Evolutionary conservation across 2,888 invertebrate species (phyloP), one percentile per base, ranked within the genome.

Genomic region (Heliconius ismenius): DNA sequence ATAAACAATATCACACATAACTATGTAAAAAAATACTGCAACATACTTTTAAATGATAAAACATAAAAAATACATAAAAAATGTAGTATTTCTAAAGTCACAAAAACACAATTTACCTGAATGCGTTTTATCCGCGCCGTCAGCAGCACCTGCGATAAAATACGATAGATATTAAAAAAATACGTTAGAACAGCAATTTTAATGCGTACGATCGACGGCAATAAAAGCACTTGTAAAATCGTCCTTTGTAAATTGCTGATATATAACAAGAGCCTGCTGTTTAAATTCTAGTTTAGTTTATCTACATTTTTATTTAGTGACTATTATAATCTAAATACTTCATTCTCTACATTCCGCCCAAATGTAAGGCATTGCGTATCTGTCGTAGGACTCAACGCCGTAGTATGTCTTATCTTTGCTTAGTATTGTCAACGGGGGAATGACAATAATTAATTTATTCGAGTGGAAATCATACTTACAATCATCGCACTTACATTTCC

Each of bases 91-190:
- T 70, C 58, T 70, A 70, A 70, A 58, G 11, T 36, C 9, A 24
- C 58, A 70, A 70, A 70, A 58, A 58, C 58, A 70, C 70, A 36
- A 70, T 70, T 58, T 36, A 70, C 58, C 32, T 58, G 21, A 58
- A 70, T 54, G 54, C 70, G 24, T 58, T 58, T 70, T 58, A 70
- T 70, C n/a, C 70, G 58, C 70, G 58, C 58, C 32, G 58, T 70
- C 70, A 73, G 73, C 73, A 60, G 43, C 73, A 73, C 43, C 73
- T 73, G 73, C 62, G 62, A 73, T 73, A 63, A 73, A 73, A 73
- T 73, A 73, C 73, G 62, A 73, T 73, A 73, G 73, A 73, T 73
- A 73, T 62, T 73, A 73, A 73, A 70, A 70, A 73, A 73, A 73
- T 73, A 39, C 62, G 73, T 73, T 63, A 73, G 36, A 73, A 73